These are phyloP conservation scores for Argya squamiceps DNA, from an alignment of 2,797 vertebrate species.

Conservation along the genomic window DNA sequence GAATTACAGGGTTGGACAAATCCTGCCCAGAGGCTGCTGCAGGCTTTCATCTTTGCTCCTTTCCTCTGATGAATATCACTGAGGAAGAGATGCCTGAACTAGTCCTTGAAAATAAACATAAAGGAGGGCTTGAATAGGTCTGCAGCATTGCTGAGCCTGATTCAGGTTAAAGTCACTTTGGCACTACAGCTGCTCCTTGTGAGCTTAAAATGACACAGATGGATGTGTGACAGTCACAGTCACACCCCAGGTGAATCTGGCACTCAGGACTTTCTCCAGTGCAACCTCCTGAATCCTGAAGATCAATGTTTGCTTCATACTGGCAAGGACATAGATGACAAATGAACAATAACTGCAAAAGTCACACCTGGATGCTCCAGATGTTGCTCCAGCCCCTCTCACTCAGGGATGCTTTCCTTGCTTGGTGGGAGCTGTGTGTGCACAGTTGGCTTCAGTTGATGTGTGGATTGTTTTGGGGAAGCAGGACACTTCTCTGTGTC, in stretches of 20 bases:
- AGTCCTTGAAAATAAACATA: neutral
- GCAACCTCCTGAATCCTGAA: neutral
- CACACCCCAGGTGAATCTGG: neutral
- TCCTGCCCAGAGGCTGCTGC: slow-evolving; percentile 54
- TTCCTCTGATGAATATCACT: neutral
- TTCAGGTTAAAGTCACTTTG: neutral
- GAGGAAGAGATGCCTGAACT: neutral
- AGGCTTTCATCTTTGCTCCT: slow-evolving; percentile 30
- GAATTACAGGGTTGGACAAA: slow-evolving; percentile 43
- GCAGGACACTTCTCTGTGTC: neutral
- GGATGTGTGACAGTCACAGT: neutral
- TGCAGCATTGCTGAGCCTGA: neutral
- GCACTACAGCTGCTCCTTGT: neutral
- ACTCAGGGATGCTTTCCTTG: neutral
- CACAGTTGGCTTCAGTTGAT: neutral
- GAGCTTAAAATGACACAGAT: neutral
- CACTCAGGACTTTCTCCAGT: neutral
- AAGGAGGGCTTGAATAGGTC: neutral
- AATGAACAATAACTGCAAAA: neutral
- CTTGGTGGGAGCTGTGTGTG: neutral
- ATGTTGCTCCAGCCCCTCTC: neutral
- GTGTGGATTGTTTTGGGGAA: neutral
- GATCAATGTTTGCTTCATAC: neutral
- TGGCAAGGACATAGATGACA: neutral
- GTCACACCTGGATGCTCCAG: neutral